Percentiles rank a stretch among this genome's conserved stretches.
Conservation (phyloP, 2,797 vertebrate species). For the Calcarius lapponicus region DNA sequence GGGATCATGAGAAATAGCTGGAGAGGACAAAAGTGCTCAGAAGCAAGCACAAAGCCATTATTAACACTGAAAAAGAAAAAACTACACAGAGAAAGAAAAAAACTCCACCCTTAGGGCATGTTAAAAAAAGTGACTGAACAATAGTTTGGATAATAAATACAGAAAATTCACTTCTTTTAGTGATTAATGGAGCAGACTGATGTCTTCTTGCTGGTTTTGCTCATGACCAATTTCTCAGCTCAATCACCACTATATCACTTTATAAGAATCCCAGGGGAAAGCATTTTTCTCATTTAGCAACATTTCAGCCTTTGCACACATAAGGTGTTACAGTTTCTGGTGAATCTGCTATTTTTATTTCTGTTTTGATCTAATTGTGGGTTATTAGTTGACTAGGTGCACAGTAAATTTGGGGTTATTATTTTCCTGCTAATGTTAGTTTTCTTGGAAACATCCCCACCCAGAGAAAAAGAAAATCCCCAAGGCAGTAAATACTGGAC, state of each 20-base stretch:
- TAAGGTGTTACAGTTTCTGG: background rate
- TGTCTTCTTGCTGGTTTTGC: background rate
- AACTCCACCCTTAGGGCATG: rapidly evolving
- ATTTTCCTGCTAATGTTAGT: background rate
- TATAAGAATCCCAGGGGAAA: background rate
- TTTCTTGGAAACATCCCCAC: background rate
- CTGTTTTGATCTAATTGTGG: background rate
- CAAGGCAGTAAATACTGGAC: background rate
- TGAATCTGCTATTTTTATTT: background rate
- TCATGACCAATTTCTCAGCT: background rate
- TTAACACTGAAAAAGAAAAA: background rate
- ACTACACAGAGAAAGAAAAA: background rate
- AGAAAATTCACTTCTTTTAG: background rate
- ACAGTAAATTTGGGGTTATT: background rate
- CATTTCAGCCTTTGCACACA: background rate
- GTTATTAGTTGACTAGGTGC: background rate
- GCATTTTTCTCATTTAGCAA: background rate
- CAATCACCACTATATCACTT: background rate
- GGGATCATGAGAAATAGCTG: background rate
- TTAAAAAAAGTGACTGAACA: background rate
- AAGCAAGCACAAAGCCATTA: background rate
- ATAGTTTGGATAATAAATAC: background rate
- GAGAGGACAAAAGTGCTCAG: background rate
- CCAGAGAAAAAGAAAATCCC: background rate
- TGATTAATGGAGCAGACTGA: background rate